Conservation (phyloP, 2,113 vertebrate species). For the Meles meles region DNA sequence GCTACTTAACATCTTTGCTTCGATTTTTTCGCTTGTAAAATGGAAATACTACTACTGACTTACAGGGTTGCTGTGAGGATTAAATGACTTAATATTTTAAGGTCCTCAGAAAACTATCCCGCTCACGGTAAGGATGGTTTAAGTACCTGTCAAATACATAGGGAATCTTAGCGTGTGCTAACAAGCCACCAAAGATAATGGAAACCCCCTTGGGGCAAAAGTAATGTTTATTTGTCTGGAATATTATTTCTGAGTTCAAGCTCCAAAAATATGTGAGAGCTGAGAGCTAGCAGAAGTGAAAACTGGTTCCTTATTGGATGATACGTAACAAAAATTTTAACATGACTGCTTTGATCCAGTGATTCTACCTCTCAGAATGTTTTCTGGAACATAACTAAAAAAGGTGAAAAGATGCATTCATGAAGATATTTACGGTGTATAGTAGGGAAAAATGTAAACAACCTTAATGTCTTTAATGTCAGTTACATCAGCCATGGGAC, state of each 20-base stretch:
- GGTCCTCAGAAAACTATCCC: neutral
- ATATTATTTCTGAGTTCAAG: neutral
- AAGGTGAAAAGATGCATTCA: neutral
- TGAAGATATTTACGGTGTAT: neutral
- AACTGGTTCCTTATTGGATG: neutral
- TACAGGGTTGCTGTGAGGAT: neutral
- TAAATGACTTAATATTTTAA: constrained; percentile 29
- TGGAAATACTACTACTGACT: neutral
- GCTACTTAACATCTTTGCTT: neutral
- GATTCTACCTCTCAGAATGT: neutral
- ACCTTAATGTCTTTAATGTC: neutral
- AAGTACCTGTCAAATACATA: neutral
- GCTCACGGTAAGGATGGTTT: neutral
- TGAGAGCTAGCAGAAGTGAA: neutral
- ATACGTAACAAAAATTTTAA: neutral
- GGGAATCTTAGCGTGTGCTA: neutral
- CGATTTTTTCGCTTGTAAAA: neutral
- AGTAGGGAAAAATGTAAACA: neutral
- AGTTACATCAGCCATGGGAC: neutral
- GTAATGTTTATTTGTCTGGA: constrained; percentile 25
- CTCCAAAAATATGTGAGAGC: neutral
- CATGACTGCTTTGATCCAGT: neutral
- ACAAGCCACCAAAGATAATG: neutral
- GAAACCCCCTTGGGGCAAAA: neutral
- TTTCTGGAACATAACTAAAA: neutral